phyloP scores from a whole-genome alignment of 2,113 vertebrate species.

The Mesembrinibis cayennensis region DNA sequence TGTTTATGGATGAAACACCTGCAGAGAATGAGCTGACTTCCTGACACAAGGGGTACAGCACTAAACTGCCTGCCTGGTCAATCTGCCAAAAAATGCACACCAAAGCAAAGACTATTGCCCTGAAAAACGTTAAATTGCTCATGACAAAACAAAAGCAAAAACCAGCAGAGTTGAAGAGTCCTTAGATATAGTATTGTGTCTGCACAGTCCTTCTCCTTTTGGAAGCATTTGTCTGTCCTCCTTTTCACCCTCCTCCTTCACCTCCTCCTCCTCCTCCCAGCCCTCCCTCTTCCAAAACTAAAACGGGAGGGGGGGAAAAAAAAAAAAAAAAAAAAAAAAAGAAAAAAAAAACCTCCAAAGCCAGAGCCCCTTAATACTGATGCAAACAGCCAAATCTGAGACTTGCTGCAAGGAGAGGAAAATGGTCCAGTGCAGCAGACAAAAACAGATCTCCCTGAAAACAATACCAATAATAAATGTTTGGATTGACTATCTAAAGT shows the following conservation, averaged over 20 bases:
- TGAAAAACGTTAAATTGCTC: constrained; percentile 60
- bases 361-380: constrained; percentile 25
- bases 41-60: constrained; percentile 46
- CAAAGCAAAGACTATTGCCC: constrained; percentile 34
- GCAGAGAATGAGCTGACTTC: constrained; percentile 70
- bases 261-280: not conserved
- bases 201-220: constrained; percentile 46
- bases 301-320: not conserved
- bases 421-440: constrained; percentile 18
- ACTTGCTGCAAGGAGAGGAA: constrained; percentile 50
- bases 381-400: constrained; percentile 34
- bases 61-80: constrained; percentile 47
- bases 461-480: constrained; percentile 55
- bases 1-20: constrained; percentile 79
- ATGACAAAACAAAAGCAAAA: constrained; percentile 58
- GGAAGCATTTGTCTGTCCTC: constrained; percentile 43
- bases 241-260: constrained; percentile 19
- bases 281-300: constrained; percentile 4
- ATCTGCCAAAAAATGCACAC: constrained; percentile 31
- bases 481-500: constrained; percentile 60
- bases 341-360: not conserved
- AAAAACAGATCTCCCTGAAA: constrained; percentile 59
- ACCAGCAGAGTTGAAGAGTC: constrained; percentile 13
- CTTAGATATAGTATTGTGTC: constrained; percentile 13
- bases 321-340: not conserved